Evolutionary conservation across 2,888 invertebrate species (phyloP).

Genomic region (Lobophora halterata): DNA sequence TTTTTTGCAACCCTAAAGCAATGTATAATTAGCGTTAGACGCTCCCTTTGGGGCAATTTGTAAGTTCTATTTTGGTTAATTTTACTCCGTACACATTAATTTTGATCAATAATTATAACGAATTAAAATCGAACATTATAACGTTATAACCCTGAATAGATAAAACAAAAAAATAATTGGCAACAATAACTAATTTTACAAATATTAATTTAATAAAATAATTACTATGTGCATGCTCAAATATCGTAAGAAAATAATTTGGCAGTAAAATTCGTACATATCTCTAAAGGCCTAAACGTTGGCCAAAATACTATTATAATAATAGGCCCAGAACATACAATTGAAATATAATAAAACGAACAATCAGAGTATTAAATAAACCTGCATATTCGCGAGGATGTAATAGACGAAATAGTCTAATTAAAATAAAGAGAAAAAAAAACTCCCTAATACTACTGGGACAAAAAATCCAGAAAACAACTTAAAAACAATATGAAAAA

Average conservation of each 20-base stretch:
- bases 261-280: slow-evolving; percentile 82
- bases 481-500: slow-evolving; percentile 81
- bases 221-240: slow-evolving; percentile 80
- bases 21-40: slow-evolving; percentile 78
- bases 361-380: slow-evolving; percentile 78
- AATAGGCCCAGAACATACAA: slow-evolving; percentile 76
- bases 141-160: slow-evolving; percentile 79
- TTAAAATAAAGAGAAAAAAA: slow-evolving; percentile 78
- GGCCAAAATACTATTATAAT: slow-evolving; percentile 79
- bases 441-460: slow-evolving; percentile 81
- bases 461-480: slow-evolving; percentile 78
- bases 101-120: slow-evolving; percentile 80
- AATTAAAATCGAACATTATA: slow-evolving; percentile 76
- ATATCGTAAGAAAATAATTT: slow-evolving; percentile 80
- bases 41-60: slow-evolving; percentile 79
- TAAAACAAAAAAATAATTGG: slow-evolving; percentile 77
- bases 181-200: slow-evolving; percentile 78
- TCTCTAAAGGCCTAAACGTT: slow-evolving; percentile 76
- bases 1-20: slow-evolving; percentile 80
- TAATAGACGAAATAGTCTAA: slow-evolving; percentile 69
- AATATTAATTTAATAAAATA: slow-evolving; percentile 77
- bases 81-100: slow-evolving; percentile 78
- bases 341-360: slow-evolving; percentile 74
- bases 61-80: slow-evolving; percentile 76
- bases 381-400: slow-evolving; percentile 68